Evolutionary conservation across 2,888 invertebrate species (phyloP).

Genomic region (Sinotaia quadrata): DNA sequence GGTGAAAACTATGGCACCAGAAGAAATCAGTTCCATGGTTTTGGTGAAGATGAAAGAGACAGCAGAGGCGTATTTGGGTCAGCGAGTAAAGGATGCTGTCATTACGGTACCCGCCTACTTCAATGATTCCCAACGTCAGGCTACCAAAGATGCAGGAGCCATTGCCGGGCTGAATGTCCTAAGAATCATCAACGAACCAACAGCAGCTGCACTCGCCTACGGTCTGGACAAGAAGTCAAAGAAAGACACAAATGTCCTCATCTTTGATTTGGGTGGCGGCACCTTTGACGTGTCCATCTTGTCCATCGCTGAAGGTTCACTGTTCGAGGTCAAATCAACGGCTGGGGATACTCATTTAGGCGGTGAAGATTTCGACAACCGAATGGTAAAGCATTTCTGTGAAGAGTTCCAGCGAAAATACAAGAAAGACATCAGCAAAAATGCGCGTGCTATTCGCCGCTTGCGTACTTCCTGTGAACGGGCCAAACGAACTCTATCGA

Average conservation of each 20-base stretch:
- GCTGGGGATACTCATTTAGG: conserved; percentile 89
- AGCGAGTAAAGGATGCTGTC: conserved; percentile 71
- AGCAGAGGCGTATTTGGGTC: conserved; percentile 77
- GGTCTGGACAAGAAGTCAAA: conserved; percentile 73
- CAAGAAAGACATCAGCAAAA: conserved; percentile 76
- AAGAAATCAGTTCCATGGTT: conserved; percentile 93
- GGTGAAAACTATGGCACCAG: conserved; percentile 87
- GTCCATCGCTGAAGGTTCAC: conserved; percentile 76
- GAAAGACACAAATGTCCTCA: conserved; percentile 75
- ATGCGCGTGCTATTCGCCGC: conserved; percentile 88
- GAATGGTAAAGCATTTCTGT: conserved; percentile 86
- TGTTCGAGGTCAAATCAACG: conserved; percentile 86
- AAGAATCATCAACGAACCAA: conserved; percentile 79
- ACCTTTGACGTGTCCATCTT: conserved; percentile 73
- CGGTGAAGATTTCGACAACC: conserved; percentile 81
- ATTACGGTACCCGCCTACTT: conserved; percentile 73
- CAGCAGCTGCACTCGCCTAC: conserved; percentile 74
- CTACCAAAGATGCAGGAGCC: conserved; percentile 75
- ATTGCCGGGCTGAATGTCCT: conserved; percentile 74
- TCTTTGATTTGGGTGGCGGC: conserved; percentile 83
- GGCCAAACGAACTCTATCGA: conserved; percentile 76
- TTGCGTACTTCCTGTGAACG: conserved; percentile 88
- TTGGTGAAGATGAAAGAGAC: conserved; percentile 88
- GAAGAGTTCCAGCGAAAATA: conserved; percentile 85
- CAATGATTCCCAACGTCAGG: conserved; percentile 77